Conservation (phyloP, 2,888 invertebrate genomes). For the Pardosa pseudoannulata region DNA sequence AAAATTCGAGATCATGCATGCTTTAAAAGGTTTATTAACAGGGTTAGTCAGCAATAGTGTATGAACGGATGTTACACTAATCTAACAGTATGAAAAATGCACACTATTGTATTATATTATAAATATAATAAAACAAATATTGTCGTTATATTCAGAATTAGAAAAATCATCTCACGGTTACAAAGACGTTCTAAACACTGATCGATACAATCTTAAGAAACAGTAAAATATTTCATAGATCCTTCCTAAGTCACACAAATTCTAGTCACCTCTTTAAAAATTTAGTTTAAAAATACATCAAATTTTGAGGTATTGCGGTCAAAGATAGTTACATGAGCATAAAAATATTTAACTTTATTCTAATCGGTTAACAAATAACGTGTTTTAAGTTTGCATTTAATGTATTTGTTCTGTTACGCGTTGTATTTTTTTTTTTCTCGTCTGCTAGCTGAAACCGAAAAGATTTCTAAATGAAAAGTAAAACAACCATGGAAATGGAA, state of each 20-base stretch:
- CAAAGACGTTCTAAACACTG: not conserved
- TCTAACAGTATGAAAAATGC: not conserved
- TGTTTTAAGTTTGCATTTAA: too few species aligned
- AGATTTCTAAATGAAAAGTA: too few species aligned
- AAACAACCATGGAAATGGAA: too few species aligned
- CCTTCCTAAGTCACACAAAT: not conserved
- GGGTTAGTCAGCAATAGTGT: not conserved
- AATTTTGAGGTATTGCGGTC: slow-evolving; percentile 24
- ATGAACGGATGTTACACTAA: not conserved
- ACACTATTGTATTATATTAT: not conserved
- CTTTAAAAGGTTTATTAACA: not conserved
- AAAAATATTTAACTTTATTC: not conserved
- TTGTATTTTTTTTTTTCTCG: too few species aligned
- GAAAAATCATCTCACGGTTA: not conserved
- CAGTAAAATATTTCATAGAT: not conserved
- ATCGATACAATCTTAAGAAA: not conserved
- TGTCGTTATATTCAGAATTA: not conserved
- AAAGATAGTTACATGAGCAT: not conserved
- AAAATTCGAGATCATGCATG: not conserved
- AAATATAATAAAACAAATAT: not conserved
- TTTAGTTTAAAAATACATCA: not conserved
- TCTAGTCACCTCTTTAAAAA: not conserved
- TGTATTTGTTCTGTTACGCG: too few species aligned
- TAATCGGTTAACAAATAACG: too few species aligned
- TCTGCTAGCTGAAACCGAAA: too few species aligned